Percentiles rank a stretch among this genome's conserved stretches.
Evolutionary conservation across 2,888 invertebrate species (phyloP).

Genomic region (Steromphala cineraria): DNA sequence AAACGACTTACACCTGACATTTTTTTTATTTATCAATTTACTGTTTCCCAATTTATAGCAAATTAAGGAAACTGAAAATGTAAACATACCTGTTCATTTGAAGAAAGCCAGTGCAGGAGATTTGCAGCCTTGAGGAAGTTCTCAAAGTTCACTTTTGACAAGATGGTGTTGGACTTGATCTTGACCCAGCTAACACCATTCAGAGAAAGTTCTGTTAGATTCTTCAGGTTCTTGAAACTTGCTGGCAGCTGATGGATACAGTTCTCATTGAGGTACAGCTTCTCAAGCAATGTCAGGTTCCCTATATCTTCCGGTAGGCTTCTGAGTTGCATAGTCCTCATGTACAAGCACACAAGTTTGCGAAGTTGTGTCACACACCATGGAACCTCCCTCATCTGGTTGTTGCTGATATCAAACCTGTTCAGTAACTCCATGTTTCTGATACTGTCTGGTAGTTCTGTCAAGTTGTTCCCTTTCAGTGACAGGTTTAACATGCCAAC

Average conservation of each 20-base stretch:
- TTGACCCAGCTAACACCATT: constrained; percentile 66
- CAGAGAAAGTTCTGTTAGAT: constrained; percentile 56
- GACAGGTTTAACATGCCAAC: constrained; percentile 40
- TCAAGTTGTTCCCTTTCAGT: constrained; percentile 49
- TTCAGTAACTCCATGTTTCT: constrained; percentile 41
- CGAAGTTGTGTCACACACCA: constrained; percentile 44
- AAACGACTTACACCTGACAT: too few species aligned
- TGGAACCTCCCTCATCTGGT: constrained; percentile 52
- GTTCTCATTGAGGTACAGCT: constrained; percentile 57
- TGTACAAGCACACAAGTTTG: constrained; percentile 52
- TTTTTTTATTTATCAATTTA: too few species aligned
- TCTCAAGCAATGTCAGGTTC: constrained; percentile 48
- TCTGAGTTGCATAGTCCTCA: constrained; percentile 53
- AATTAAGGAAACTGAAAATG: too few species aligned
- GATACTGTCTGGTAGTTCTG: constrained; percentile 50
- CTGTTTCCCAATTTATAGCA: too few species aligned
- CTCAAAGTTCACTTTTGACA: constrained; percentile 58
- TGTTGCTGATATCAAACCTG: constrained; percentile 54
- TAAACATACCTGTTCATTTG: constrained; percentile 57
- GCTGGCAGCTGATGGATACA: constrained; percentile 57
- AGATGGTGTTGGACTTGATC: constrained; percentile 44
- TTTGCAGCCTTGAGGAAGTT: constrained; percentile 48
- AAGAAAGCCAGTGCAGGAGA: constrained; percentile 54
- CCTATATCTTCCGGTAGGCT: constrained; percentile 61
- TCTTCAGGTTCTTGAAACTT: constrained; percentile 50